These are phyloP conservation scores for Coilia nasus DNA, from an alignment of 2,797 vertebrate genomes.

Conservation along the genomic window DNA sequence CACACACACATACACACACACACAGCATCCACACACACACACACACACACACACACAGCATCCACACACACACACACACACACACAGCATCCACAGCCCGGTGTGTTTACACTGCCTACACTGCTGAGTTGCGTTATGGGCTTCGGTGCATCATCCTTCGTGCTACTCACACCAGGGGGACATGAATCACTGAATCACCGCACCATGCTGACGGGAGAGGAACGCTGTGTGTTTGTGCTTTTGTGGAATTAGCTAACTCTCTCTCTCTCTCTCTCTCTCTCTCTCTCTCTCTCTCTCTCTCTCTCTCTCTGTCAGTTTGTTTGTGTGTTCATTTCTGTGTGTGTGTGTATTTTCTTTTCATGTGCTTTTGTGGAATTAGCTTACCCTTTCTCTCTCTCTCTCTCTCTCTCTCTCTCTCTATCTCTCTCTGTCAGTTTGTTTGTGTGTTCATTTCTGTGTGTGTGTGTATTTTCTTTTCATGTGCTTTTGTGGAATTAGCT, in stretches of 20 bases:
- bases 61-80: background rate
- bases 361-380: background rate
- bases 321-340: no score
- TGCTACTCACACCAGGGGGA: background rate
- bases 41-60: background rate
- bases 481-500: background rate
- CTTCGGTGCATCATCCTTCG: background rate
- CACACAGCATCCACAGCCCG: background rate
- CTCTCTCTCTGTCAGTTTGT: background rate
- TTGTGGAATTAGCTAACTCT: background rate
- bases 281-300: background rate
- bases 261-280: background rate
- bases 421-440: background rate
- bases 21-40: no score
- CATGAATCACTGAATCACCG: conserved; percentile 7
- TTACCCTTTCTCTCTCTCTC: conserved; percentile 1
- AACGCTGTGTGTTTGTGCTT: background rate
- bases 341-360: no score
- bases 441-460: background rate
- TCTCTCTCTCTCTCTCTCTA: background rate
- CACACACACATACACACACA: no score
- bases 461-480: conserved; percentile 28
- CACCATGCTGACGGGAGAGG: background rate
- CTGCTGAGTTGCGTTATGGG: background rate
- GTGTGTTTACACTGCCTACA: background rate